Conservation (phyloP, 2,113 vertebrate species). For the Malurus melanocephalus region DNA sequence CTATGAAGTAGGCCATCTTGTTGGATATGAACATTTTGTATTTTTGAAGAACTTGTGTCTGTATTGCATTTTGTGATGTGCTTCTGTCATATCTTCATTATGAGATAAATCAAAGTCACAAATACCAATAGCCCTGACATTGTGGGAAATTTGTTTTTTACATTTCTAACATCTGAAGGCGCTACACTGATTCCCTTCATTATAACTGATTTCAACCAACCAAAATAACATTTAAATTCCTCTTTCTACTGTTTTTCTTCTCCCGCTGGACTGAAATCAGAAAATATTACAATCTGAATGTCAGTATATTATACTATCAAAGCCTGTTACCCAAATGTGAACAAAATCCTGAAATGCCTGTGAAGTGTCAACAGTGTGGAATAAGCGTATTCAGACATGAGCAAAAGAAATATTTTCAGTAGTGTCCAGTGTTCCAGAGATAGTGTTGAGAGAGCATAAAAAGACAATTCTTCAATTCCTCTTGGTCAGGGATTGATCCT, state of each 20-base stretch:
- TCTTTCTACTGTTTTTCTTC: neutral
- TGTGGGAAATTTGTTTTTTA: neutral
- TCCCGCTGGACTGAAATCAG: neutral
- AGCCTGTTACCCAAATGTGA: neutral
- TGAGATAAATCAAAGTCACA: neutral
- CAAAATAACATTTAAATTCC: neutral
- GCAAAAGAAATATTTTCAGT: neutral
- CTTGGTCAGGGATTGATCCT: neutral
- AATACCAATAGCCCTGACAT: neutral
- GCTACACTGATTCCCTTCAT: neutral
- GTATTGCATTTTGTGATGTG: neutral
- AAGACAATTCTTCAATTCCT: neutral
- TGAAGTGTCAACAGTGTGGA: neutral
- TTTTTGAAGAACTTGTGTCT: neutral
- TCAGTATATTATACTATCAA: neutral
- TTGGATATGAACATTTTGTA: neutral
- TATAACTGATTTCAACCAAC: neutral
- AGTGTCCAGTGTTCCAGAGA: neutral
- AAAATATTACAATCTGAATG: neutral
- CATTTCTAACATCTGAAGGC: neutral
- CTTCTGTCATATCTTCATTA: neutral
- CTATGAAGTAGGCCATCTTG: neutral
- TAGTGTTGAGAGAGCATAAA: neutral
- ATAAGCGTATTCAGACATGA: neutral
- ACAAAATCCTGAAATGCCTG: neutral